A percentile compares a stretch with the other conserved stretches of the same genome.
Evolutionary conservation across 2,797 vertebrate genomes (phyloP).

Genomic region (Petrocephalus schoutedeni): DNA sequence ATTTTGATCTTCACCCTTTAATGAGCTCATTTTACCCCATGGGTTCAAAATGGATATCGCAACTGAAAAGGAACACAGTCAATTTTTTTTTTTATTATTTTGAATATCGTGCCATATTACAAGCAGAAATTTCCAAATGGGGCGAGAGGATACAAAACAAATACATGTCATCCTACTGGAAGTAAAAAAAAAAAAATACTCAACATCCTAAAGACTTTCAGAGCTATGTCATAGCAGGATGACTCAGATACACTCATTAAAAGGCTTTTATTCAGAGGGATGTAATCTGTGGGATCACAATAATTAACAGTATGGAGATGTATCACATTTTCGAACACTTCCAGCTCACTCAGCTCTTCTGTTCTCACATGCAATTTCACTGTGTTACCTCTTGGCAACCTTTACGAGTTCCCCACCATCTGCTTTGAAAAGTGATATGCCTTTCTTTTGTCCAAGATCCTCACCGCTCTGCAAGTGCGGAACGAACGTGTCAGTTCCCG

Average conservation of each 20-base stretch:
- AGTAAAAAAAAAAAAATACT: background rate
- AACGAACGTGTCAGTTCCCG: background rate
- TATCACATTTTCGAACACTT: slow-evolving; percentile 41
- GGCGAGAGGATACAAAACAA: background rate
- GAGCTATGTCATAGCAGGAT: background rate
- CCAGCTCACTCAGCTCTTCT: slow-evolving; percentile 31
- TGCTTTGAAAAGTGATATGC: slow-evolving; percentile 18
- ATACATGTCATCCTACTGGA: background rate
- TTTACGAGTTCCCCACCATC: background rate
- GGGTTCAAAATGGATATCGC: background rate
- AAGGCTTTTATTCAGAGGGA: background rate
- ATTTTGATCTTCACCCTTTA: background rate
- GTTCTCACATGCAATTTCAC: slow-evolving; percentile 18
- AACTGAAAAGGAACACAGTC: background rate
- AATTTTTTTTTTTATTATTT: background rate
- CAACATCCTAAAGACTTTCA: background rate
- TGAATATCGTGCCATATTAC: background rate
- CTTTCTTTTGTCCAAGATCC: background rate
- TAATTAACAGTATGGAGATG: slow-evolving; percentile 32
- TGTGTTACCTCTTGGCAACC: background rate
- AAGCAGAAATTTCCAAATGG: background rate
- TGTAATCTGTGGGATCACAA: slow-evolving; percentile 21
- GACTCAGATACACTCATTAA: slow-evolving; percentile 11
- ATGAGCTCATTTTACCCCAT: background rate
- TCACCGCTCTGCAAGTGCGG: background rate